phyloP scores from a whole-genome alignment of 2,797 vertebrate species.

The Artibeus lituratus region DNA sequence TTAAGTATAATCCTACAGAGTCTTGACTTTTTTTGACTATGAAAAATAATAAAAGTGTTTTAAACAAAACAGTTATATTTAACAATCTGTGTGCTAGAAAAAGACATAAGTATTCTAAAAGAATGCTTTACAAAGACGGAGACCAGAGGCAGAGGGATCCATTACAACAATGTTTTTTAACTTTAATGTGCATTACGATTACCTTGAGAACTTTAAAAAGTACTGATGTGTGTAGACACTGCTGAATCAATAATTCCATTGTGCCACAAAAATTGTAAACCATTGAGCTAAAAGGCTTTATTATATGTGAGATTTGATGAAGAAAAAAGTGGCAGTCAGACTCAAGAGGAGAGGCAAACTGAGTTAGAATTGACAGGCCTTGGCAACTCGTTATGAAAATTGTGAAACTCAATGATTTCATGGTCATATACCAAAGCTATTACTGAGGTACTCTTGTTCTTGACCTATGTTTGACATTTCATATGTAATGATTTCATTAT shows the following conservation, averaged over 20 bases:
- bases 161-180: background rate
- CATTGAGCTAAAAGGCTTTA: background rate
- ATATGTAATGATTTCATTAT: background rate
- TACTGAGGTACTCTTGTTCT: background rate
- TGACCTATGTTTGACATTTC: background rate
- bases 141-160: background rate
- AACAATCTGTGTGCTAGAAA: background rate
- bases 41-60: constrained; percentile 4
- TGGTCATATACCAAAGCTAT: background rate
- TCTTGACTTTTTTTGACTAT: background rate
- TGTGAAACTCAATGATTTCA: background rate
- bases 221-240: background rate
- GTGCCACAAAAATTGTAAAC: background rate
- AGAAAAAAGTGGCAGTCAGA: background rate
- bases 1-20: background rate
- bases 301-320: background rate
- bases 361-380: background rate
- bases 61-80: constrained; percentile 16
- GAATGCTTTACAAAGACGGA: background rate
- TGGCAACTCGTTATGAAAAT: background rate
- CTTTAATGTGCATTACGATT: background rate
- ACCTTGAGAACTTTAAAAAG: background rate
- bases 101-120: background rate
- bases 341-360: background rate
- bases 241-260: background rate